Evolutionary conservation across 2,113 vertebrate genomes (phyloP).

Genomic region (Antechinus stuartii): DNA sequence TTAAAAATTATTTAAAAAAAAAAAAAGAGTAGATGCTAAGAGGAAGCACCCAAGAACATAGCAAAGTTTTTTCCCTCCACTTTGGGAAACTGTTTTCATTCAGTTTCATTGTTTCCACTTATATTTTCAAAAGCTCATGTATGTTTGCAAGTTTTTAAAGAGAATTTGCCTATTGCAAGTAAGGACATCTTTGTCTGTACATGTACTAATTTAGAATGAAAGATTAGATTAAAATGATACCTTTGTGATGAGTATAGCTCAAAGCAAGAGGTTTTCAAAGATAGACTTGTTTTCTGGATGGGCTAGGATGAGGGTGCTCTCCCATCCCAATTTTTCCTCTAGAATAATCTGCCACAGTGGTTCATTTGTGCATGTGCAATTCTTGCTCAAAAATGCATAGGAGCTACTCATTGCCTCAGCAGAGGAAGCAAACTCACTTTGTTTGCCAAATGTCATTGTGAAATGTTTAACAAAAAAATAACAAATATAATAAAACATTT

Average conservation of each 20-base stretch:
- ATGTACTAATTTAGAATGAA: background rate
- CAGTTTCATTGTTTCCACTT: conserved; percentile 39
- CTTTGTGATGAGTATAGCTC: background rate
- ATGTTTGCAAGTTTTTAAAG: background rate
- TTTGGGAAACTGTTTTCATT: conserved; percentile 41
- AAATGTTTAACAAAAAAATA: background rate
- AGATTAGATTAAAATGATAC: background rate
- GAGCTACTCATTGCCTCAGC: too few relatives aligned
- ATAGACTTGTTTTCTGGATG: background rate
- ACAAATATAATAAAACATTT: background rate
- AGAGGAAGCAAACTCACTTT: too few relatives aligned
- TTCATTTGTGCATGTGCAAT: background rate
- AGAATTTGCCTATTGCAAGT: conserved; percentile 1
- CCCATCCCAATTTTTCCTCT: background rate
- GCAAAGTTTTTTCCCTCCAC: conserved; percentile 19
- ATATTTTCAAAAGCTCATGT: conserved; percentile 49
- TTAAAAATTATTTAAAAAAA: too few relatives aligned
- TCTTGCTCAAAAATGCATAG: background rate
- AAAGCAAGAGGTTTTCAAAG: background rate
- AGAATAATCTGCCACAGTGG: background rate
- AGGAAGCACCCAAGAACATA: conserved; percentile 37
- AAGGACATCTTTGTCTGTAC: conserved; percentile 26
- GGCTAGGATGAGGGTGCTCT: background rate
- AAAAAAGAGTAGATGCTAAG: conserved; percentile 38
- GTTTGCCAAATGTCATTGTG: too few relatives aligned